Conservation (phyloP, 2,797 vertebrate genomes). For the Perodicticus potto region DNA sequence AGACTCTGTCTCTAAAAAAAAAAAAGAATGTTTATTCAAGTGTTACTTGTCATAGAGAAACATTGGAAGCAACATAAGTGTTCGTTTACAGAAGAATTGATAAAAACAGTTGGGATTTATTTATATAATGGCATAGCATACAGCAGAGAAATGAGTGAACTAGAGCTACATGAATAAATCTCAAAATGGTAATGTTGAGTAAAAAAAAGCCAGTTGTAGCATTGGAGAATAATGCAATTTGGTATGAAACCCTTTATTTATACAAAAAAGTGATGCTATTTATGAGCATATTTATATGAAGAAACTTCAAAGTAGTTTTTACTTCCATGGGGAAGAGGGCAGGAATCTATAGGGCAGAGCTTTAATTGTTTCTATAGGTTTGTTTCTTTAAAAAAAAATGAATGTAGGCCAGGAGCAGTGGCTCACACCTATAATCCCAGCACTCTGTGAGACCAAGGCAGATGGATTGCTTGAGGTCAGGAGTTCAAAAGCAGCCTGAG, state of each 20-base stretch:
- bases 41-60: neutral
- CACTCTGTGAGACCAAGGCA: too few species aligned
- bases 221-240: neutral
- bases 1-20: too few species aligned
- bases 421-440: too few species aligned
- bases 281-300: neutral
- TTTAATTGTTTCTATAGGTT: constrained; percentile 1
- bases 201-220: neutral
- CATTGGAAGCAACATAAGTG: neutral
- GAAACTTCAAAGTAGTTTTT: neutral
- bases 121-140: neutral
- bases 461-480: too few species aligned
- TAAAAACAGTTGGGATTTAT: neutral
- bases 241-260: neutral
- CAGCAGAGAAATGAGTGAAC: neutral
- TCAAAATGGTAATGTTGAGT: neutral
- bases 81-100: neutral
- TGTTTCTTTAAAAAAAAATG: neutral
- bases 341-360: neutral
- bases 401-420: too few species aligned
- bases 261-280: neutral
- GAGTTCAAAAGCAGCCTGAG: too few species aligned
- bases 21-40: neutral
- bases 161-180: neutral
- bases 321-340: neutral